These are phyloP conservation scores for Triops longicaudatus DNA, from an alignment of 1,140 invertebrate species.

Conservation along the genomic window DNA sequence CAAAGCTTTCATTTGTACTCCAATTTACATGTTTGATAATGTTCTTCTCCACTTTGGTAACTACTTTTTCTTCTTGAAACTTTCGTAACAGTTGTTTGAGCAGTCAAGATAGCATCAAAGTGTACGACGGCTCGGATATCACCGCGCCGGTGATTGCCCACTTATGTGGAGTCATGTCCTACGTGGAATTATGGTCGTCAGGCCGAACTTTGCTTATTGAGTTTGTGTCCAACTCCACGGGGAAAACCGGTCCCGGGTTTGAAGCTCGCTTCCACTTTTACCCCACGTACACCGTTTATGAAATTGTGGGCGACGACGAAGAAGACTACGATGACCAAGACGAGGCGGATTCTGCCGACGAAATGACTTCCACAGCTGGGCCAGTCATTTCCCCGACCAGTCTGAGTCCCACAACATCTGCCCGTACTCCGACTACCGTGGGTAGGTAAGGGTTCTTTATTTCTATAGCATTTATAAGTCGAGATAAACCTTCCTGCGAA, in stretches of 20 bases:
- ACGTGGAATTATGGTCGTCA: constrained; percentile 52
- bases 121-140: constrained; percentile 60
- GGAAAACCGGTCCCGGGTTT: constrained; percentile 29
- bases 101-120: constrained; percentile 67
- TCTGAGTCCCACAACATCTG: background rate
- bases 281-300: constrained; percentile 19
- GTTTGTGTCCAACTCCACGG: constrained; percentile 31
- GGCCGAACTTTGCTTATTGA: constrained; percentile 24
- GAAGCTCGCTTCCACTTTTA: constrained; percentile 28
- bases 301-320: constrained; percentile 21
- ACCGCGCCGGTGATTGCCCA: constrained; percentile 60
- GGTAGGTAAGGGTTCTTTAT: background rate
- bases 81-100: constrained; percentile 59
- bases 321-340: constrained; percentile 22
- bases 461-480: background rate
- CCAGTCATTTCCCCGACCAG: background rate
- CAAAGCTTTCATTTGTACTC: background rate
- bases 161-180: constrained; percentile 65
- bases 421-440: background rate
- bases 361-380: background rate
- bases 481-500: background rate
- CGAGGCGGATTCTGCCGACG: background rate
- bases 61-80: constrained; percentile 34
- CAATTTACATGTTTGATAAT: background rate
- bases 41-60: background rate